Conservation (phyloP, 2,888 invertebrate species). For the Capitulum mitella region DNA sequence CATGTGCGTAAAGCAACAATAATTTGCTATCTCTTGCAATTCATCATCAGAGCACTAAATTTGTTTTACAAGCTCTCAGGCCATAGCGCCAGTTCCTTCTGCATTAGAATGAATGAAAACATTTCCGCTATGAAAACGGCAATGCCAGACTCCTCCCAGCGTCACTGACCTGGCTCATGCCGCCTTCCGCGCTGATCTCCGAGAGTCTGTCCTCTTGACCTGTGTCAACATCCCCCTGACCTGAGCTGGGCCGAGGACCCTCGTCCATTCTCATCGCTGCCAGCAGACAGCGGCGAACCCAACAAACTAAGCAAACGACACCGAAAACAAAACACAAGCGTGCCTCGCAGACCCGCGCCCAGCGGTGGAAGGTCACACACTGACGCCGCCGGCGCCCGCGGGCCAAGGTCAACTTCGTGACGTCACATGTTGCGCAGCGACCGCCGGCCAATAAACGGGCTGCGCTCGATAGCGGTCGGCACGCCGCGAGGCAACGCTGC, state of each 20-base stretch:
- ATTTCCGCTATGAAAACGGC: too few relatives aligned
- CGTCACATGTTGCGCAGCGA: slow-evolving; percentile 8
- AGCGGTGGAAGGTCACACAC: not conserved
- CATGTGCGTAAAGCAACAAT: too few relatives aligned
- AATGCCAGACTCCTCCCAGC: too few relatives aligned
- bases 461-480: not conserved
- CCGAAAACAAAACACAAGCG: not conserved
- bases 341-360: not conserved
- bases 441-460: not conserved
- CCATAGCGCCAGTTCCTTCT: too few relatives aligned
- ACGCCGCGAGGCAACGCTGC: not conserved
- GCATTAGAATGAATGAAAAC: too few relatives aligned
- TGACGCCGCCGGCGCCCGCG: not conserved
- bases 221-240: not conserved
- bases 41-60: too few relatives aligned
- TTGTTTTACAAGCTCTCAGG: too few relatives aligned
- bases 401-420: slow-evolving; percentile 4
- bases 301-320: too few relatives aligned
- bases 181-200: not conserved
- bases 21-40: too few relatives aligned
- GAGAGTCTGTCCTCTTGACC: not conserved
- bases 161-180: slow-evolving; percentile 12
- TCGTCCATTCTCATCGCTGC: not conserved
- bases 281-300: too few relatives aligned
- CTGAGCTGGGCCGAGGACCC: not conserved